phyloP scores from a whole-genome alignment of 2,113 vertebrate species.

The Chloebia gouldiae region DNA sequence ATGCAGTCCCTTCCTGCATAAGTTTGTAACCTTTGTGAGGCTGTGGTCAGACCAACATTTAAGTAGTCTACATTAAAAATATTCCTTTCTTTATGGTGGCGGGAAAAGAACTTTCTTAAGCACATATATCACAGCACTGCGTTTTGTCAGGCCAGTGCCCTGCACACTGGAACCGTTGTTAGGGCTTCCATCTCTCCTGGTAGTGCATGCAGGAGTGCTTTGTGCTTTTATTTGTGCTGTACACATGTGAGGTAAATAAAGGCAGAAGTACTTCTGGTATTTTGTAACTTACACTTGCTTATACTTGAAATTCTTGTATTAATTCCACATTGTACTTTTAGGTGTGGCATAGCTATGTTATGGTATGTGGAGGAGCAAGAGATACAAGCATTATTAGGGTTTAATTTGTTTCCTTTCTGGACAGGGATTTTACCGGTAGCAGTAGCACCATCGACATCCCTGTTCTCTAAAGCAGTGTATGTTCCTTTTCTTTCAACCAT shows the following conservation, averaged over 20 bases:
- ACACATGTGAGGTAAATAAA: accelerated
- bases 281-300: background rate
- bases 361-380: background rate
- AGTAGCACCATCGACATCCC: background rate
- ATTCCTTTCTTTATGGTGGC: background rate
- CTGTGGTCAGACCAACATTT: background rate
- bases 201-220: background rate
- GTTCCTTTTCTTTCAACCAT: background rate
- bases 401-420: background rate
- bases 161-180: background rate
- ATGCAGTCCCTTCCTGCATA: background rate
- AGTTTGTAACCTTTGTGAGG: background rate
- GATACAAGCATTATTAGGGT: background rate
- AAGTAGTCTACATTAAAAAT: background rate
- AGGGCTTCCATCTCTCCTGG: background rate
- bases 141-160: background rate
- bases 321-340: background rate
- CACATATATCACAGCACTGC: accelerated
- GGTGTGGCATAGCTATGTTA: background rate
- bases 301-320: background rate
- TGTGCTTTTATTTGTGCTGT: background rate
- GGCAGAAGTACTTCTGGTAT: background rate
- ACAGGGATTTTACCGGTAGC: background rate
- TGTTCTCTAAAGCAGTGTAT: background rate
- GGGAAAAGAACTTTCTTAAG: background rate